Evolutionary conservation across 2,113 vertebrate genomes (phyloP).

Genomic region (Scomber japonicus): DNA sequence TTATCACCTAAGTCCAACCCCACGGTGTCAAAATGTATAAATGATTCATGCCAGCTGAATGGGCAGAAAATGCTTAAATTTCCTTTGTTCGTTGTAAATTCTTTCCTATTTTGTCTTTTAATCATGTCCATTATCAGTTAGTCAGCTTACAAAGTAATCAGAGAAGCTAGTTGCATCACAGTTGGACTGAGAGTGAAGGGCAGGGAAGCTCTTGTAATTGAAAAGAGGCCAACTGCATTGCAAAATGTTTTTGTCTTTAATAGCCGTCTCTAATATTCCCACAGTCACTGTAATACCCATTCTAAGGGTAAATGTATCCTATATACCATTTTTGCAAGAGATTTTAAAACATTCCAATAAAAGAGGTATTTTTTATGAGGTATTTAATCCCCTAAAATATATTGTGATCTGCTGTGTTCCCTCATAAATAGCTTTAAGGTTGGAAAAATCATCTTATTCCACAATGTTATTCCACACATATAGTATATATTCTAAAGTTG

Average conservation of each 20-base stretch:
- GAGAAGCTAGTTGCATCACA: conserved; percentile 11
- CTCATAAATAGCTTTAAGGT: no score
- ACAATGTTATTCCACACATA: no score
- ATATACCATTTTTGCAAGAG: neutral
- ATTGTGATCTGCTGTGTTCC: no score
- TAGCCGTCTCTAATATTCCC: conserved; percentile 19
- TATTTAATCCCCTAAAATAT: neutral
- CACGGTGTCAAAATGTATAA: conserved; percentile 52
- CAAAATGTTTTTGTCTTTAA: conserved; percentile 4
- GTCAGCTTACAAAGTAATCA: conserved; percentile 30
- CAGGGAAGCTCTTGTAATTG: neutral
- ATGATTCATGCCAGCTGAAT: conserved; percentile 52
- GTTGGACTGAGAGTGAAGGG: conserved; percentile 19
- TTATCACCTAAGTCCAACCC: conserved; percentile 48
- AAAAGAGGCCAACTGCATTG: neutral
- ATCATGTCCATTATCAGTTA: neutral
- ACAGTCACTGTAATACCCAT: neutral
- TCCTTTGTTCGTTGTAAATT: conserved; percentile 18
- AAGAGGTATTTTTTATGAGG: neutral
- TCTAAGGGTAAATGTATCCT: neutral
- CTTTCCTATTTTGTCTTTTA: neutral
- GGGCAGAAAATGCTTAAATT: conserved; percentile 14
- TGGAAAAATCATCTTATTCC: no score
- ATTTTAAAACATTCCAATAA: neutral
- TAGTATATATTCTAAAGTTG: no score